Conservation (phyloP, 2,888 invertebrate species). For the Perithous albicinctus region DNA sequence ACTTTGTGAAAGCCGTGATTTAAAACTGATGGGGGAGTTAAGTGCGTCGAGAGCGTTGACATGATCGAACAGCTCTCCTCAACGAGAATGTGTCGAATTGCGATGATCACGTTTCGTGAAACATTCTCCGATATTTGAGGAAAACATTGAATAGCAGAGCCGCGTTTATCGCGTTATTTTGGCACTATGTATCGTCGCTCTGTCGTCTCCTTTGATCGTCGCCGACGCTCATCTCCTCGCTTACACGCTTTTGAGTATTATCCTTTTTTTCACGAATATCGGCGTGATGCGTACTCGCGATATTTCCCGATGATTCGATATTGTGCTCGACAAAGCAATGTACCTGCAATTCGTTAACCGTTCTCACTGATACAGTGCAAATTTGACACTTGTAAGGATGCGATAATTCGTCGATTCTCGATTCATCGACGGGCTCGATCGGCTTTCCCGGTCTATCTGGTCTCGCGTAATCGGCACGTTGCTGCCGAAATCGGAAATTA, state of each 20-base stretch:
- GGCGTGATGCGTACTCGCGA: slow-evolving; percentile 64
- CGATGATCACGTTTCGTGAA: slow-evolving; percentile 35
- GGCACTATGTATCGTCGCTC: slow-evolving; percentile 89
- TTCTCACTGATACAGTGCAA: slow-evolving; percentile 77
- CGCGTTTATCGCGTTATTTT: slow-evolving; percentile 81
- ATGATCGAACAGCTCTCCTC: background rate
- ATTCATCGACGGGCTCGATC: slow-evolving; percentile 52
- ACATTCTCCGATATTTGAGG: slow-evolving; percentile 38
- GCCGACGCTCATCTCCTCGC: slow-evolving; percentile 83
- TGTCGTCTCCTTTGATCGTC: slow-evolving; percentile 86
- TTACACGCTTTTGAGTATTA: slow-evolving; percentile 83
- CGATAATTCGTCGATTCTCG: slow-evolving; percentile 65
- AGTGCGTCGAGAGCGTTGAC: background rate
- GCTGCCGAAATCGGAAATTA: slow-evolving; percentile 72
- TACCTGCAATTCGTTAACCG: slow-evolving; percentile 78
- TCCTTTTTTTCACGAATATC: slow-evolving; percentile 84
- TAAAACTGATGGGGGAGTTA: background rate
- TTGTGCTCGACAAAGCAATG: slow-evolving; percentile 81
- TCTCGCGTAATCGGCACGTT: slow-evolving; percentile 65
- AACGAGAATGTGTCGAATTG: background rate
- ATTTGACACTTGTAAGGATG: slow-evolving; percentile 79
- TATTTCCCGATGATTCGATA: slow-evolving; percentile 75
- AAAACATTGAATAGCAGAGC: slow-evolving; percentile 52
- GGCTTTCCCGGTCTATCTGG: slow-evolving; percentile 66
- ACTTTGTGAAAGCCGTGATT: background rate